Percentiles rank a stretch among this genome's conserved stretches.
phyloP scores from a whole-genome alignment of 1,140 invertebrate species.

The Bombus impatiens region DNA sequence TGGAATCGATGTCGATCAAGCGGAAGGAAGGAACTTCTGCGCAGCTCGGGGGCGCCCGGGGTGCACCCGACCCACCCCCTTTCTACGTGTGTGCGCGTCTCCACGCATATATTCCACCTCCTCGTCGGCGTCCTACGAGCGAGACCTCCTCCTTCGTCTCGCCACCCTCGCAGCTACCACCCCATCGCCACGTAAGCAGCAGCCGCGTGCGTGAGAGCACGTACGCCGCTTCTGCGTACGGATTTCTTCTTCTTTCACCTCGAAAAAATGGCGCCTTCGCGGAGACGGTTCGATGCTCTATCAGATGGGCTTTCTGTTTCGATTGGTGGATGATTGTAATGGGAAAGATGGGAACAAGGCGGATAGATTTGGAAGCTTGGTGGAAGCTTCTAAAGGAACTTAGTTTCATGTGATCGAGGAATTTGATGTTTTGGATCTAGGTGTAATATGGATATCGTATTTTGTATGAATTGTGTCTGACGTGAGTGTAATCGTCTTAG shows the following conservation, averaged over 20 bases:
- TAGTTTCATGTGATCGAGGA: too few relatives aligned
- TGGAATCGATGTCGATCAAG: constrained; percentile 78
- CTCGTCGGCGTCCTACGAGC: constrained; percentile 24
- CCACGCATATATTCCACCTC: constrained; percentile 57
- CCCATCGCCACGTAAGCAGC: constrained; percentile 33
- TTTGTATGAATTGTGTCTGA: too few relatives aligned
- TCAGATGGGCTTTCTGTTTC: background rate
- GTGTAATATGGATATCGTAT: too few relatives aligned
- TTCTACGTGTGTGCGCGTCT: constrained; percentile 61
- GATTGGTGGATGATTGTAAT: too few relatives aligned
- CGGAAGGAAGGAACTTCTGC: constrained; percentile 77
- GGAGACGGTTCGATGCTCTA: background rate
- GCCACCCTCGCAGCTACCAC: constrained; percentile 25
- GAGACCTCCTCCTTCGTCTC: constrained; percentile 36
- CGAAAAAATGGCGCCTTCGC: constrained; percentile 55
- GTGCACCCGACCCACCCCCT: constrained; percentile 45
- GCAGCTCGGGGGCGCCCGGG: constrained; percentile 70
- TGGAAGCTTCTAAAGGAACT: too few relatives aligned
- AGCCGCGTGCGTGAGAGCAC: constrained; percentile 31
- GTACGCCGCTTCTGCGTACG: constrained; percentile 32
- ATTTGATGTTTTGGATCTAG: too few relatives aligned
- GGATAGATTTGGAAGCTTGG: background rate
- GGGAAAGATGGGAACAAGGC: too few relatives aligned
- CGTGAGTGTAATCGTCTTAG: too few relatives aligned
- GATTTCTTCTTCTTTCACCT: constrained; percentile 16